phyloP scores from a whole-genome alignment of 2,888 invertebrate genomes.

The Tortrix viridana region DNA sequence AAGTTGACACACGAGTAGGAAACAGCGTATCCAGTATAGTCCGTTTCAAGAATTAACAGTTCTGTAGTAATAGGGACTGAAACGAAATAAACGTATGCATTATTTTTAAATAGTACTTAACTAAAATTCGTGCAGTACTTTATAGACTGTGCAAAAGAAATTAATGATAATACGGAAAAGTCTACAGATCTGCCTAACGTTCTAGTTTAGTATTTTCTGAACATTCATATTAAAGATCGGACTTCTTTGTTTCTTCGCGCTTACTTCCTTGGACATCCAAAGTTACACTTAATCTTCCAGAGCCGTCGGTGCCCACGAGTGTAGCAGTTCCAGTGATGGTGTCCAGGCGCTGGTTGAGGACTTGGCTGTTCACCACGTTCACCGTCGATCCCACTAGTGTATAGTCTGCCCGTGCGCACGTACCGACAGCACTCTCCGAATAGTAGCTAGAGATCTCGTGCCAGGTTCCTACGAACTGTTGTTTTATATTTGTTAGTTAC shows the following conservation, averaged over 20 bases:
- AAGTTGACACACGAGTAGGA: no score
- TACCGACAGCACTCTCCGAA: conserved; percentile 57
- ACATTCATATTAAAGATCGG: no score
- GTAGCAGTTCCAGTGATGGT: conserved; percentile 56
- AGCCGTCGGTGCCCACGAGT: conserved; percentile 80
- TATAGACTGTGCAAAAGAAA: no score
- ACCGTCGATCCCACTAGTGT: conserved; percentile 44
- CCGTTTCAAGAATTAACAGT: no score
- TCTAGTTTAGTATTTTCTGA: no score
- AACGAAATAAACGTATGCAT: background rate
- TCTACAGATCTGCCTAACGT: no score
- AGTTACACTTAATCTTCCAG: conserved; percentile 85
- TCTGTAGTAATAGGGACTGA: background rate
- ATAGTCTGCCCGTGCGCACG: conserved; percentile 61
- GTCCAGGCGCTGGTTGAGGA: conserved; percentile 51
- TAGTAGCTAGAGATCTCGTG: conserved; percentile 61
- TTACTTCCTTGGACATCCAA: conserved; percentile 75
- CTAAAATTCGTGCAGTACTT: no score
- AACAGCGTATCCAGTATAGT: no score
- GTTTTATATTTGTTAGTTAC: background rate
- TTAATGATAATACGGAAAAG: no score
- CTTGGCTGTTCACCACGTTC: conserved; percentile 61
- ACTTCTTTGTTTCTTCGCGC: background rate
- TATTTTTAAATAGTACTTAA: no score
- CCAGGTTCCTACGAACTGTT: conserved; percentile 59